Base-by-base conservation (phyloP, 2,797 vertebrate species). In the Amazonetta brasiliensis region DNA sequence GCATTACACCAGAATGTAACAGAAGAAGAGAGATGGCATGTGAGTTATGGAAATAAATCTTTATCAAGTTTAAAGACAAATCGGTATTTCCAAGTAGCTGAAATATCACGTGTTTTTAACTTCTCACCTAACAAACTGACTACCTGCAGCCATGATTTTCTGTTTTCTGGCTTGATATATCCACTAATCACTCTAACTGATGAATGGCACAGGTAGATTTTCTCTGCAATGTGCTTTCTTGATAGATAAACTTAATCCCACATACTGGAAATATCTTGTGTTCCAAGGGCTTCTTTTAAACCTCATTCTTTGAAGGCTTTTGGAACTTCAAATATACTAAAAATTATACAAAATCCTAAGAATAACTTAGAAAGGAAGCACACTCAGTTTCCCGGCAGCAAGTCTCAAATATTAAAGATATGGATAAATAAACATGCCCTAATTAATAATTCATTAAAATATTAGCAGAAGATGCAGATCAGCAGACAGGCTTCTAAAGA, bases 371-470 rank as follows among this genome's bases (percentile, higher is more conserved):
- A 81, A 72, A 8, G 21, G 37, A 82, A 94, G 30, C 19, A n/a
- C 12, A 48, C 11, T 87, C 44, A 43, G 6, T 25, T 89, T 95
- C 68, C 58, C 66, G 82, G 68, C 8, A 80, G 48, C 19, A 11
- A 76, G 20, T 77, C 54, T 87, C 33, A 89, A 56, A 91, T 26
- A 74, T 30, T 83, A 82, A 76, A 89, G 16, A 64, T 79, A 73
- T 30, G 26, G 69, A 68, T 82, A 85, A 90, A 75, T 72, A 12
- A 90, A 37, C 26, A 68, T 50, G n/a, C 15, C 5, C 17, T 80
- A 83, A 74, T 91, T 73, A 94, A 66, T 83, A 81, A 94, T n/a
- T 69, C 21, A 88, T 33, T 69, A 35, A 77, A 79, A 89, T 41
- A 55, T 18, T 84, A 79, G 31, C 25, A 82, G 78, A 88, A 91